Evolutionary conservation across 2,113 vertebrate species (phyloP).

Genomic region (Clarias macrocephalus): DNA sequence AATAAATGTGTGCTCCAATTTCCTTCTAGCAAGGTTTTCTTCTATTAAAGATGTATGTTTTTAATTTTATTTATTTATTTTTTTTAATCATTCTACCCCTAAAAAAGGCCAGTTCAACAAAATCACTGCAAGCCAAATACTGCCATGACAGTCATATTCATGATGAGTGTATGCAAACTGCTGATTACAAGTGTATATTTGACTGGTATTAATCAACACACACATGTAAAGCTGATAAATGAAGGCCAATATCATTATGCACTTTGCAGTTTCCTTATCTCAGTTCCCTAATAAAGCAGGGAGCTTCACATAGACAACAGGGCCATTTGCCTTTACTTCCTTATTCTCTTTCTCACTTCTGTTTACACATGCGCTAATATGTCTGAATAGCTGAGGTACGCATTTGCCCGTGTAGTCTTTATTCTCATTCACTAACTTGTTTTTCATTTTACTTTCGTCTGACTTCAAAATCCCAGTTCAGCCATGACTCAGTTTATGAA

Average conservation of each 20-base stretch:
- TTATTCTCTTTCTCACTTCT: constrained; percentile 46
- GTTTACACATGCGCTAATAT: constrained; percentile 43
- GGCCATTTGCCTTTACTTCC: not conserved
- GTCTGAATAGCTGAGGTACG: constrained; percentile 56
- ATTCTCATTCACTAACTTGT: not conserved
- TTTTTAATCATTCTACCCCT: too few species aligned
- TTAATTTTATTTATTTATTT: too few species aligned
- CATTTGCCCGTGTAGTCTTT: constrained; percentile 35
- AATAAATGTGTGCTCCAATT: too few species aligned
- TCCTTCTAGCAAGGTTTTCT: too few species aligned
- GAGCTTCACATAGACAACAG: not conserved
- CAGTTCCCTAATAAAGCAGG: not conserved
- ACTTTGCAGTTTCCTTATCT: not conserved
- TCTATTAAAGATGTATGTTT: too few species aligned
- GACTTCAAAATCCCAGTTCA: constrained; percentile 34
- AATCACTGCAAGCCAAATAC: too few species aligned
- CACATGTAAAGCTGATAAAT: not conserved
- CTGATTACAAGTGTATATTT: not conserved
- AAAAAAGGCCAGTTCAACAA: too few species aligned
- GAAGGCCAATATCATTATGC: not conserved
- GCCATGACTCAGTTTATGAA: constrained; percentile 42
- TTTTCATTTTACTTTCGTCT: not conserved
- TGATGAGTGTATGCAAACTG: too few species aligned
- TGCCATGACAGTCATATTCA: too few species aligned
- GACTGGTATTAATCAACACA: not conserved